A percentile compares a stretch with the other conserved stretches of the same genome.
phyloP scores from a whole-genome alignment of 2,797 vertebrate genomes.

The Saxicola maurus region DNA sequence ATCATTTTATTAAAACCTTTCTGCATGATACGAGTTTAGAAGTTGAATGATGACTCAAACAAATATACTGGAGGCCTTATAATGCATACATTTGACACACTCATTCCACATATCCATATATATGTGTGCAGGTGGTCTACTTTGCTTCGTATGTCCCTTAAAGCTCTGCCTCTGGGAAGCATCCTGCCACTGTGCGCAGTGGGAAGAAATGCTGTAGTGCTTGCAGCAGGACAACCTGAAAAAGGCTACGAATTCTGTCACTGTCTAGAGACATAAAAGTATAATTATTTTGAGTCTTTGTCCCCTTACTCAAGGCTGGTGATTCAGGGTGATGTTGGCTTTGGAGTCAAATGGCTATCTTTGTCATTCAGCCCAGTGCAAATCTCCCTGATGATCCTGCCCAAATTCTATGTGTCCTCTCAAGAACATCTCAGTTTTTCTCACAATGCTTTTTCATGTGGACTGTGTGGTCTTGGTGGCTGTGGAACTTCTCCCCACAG shows the following conservation, averaged over 20 bases:
- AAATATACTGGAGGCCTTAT: not conserved
- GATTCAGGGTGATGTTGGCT: not conserved
- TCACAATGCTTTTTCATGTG: not conserved
- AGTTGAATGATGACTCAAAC: not conserved
- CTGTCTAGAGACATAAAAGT: not conserved
- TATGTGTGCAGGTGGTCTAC: not conserved
- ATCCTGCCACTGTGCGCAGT: not conserved
- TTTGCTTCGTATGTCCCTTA: not conserved
- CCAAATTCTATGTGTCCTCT: not conserved
- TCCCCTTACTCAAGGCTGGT: not conserved
- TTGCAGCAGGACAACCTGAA: not conserved
- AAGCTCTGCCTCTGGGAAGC: not conserved
- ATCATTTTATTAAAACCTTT: constrained; percentile 8
- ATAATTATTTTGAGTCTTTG: not conserved
- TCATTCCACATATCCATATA: not conserved
- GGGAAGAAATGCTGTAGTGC: not conserved
- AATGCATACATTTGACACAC: not conserved
- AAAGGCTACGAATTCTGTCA: not conserved
- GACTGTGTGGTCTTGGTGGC: not conserved
- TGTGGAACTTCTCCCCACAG: not conserved
- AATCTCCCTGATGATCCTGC: not conserved
- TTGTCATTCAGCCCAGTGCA: not conserved
- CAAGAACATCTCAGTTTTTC: not conserved
- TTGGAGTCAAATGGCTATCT: not conserved
- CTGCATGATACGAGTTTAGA: not conserved